Base-by-base conservation (phyloP, 2,113 vertebrate species). In the Xiphorhynchus elegans region DNA sequence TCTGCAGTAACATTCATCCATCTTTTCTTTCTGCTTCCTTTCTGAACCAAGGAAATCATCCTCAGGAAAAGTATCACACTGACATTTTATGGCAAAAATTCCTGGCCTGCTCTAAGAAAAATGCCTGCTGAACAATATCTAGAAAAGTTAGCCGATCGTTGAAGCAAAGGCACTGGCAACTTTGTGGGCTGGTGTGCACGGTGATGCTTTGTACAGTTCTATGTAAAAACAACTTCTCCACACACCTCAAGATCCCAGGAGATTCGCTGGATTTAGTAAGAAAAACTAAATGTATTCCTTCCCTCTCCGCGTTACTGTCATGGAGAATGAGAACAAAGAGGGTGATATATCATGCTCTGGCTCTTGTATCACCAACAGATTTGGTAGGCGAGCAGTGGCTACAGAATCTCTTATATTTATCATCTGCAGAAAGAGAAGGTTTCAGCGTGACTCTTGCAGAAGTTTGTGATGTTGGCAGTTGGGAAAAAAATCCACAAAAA, bases 71-170 rank as follows among this genome's bases (percentile, higher is more conserved):
- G 60, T 73, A 75, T 79, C 46, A 79, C 53, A 84, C 37, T 84
- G 89, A 63, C 50, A 93, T 92, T 95, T 92, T 84, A 66, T 62
- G n/a, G 53, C 40, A 7, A 10, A 79, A 91, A 94, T 85, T 89
- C 87, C 74, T 93, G 82, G 67, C 59, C 72, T 33, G 40, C 46
- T 84, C 68, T 72, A 86, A 80, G 83, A 95, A 93, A 91, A 88
- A 95, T 52, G 55, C 66, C 84, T 90, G 37, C 77, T 93, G 69
- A 93, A 92, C 80, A 95, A 66, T 95, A 89, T 90, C 76, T 90
- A 86, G 92, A 90, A 90, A 88, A 86, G 79, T 87, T 33, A 73
- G 76, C 76, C 79, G 77, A 75, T 87, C 69, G 78, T 56, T 87
- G 58, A 93, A 96, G 86, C 46, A 89, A 82, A 92, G 66, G n/a